Percentiles rank a stretch among this genome's conserved stretches.
Evolutionary conservation across 2,888 invertebrate genomes (phyloP).

Genomic region (Kuschelorhynchus macadamiae): DNA sequence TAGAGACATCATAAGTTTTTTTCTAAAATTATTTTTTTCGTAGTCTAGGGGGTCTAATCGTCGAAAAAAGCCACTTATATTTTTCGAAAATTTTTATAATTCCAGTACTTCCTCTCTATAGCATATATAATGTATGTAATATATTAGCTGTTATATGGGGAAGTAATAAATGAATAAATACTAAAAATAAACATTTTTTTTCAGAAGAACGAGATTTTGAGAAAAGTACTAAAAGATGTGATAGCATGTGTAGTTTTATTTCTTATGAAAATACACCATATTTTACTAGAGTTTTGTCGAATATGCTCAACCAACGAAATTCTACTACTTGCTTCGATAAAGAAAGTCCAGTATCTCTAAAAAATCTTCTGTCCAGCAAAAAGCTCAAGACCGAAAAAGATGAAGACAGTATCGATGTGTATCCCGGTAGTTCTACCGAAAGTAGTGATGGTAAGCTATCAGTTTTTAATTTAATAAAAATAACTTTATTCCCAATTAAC

Average conservation of each 20-base stretch:
- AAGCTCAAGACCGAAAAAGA: constrained; percentile 36
- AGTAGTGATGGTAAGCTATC: constrained; percentile 34
- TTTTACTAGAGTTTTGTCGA: constrained; percentile 53
- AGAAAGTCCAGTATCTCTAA: constrained; percentile 28
- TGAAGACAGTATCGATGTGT: constrained; percentile 1
- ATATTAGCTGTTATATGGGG: too few relatives aligned
- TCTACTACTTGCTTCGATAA: constrained; percentile 16
- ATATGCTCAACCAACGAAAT: constrained; percentile 51
- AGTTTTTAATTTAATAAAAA: not conserved
- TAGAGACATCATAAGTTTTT: too few relatives aligned
- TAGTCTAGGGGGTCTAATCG: too few relatives aligned
- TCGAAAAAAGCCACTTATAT: too few relatives aligned
- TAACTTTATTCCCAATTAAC: too few relatives aligned
- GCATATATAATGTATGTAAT: too few relatives aligned
- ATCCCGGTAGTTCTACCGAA: constrained; percentile 24
- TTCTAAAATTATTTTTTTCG: too few relatives aligned
- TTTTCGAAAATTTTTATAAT: too few relatives aligned
- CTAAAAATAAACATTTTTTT: too few relatives aligned
- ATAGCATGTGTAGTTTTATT: constrained; percentile 24
- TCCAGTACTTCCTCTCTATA: too few relatives aligned
- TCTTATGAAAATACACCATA: constrained; percentile 45
- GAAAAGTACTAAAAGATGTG: not conserved
- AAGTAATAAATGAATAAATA: too few relatives aligned
- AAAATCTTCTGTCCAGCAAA: constrained; percentile 43
- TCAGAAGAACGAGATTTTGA: constrained; percentile 5